Conservation (phyloP, 2,113 vertebrate species). For the Microtus richardsoni region DNA sequence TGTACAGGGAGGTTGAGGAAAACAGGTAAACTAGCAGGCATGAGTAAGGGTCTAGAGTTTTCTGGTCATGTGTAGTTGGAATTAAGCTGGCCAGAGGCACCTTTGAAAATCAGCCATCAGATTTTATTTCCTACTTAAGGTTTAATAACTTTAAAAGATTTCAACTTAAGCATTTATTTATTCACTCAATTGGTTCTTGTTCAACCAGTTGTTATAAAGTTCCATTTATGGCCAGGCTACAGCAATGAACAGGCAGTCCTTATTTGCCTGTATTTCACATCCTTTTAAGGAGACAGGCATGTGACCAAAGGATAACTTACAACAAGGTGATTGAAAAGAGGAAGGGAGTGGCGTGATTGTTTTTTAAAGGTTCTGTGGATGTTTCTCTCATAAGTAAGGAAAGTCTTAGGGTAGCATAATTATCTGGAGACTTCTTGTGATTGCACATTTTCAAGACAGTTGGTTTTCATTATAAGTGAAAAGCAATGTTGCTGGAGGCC, state of each 20-base stretch:
- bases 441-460: not conserved
- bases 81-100: not conserved
- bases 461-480: not conserved
- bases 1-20: not conserved
- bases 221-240: not conserved
- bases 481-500: not conserved
- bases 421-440: not conserved
- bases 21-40: no score
- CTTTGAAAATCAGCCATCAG: not conserved
- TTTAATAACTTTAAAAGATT: not conserved
- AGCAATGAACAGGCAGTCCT: not conserved
- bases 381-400: not conserved
- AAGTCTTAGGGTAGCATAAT: not conserved
- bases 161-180: not conserved
- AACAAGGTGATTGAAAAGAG: not conserved
- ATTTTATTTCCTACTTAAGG: not conserved
- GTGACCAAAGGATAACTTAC: not conserved
- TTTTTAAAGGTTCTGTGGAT: not conserved
- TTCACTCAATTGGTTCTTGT: not conserved
- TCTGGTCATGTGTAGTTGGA: not conserved
- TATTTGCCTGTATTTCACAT: not conserved
- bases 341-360: not conserved
- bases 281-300: not conserved
- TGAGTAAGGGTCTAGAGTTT: no score
- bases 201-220: not conserved